Evolutionary conservation across 2,797 vertebrate species (phyloP), one percentile per base, ranked within the genome.

Genomic region (Takifugu ocellatus): DNA sequence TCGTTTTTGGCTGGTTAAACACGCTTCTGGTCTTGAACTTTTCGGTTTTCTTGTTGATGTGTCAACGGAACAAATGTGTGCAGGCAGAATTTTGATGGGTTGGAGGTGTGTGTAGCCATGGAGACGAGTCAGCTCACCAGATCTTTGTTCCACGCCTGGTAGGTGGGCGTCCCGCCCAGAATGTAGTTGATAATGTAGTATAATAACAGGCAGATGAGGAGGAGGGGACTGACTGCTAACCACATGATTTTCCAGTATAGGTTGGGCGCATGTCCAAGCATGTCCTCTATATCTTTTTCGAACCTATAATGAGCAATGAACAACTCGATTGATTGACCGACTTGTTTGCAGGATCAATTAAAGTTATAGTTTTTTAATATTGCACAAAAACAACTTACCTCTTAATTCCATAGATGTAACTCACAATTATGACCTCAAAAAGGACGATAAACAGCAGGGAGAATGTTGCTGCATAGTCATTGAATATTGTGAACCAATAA

Each of bases 401-500:
- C 71, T 66, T 90, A 36, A 98, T 74, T 31, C 96, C 95, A 0
- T 96, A 96, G 70, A 96, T 70, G 29, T 95, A 97, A 43, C 94
- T 95, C 73, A 98, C 88, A 0, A 89, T 83, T 0, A 95, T 27
- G 17, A 91, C 85, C 80, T 98, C 96, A 2, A 93, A 83, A 70
- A 98, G 89, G n/a, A 96, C 95, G 0, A 98, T 92, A 66, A 97
- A 90, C 70, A 98, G 91, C 75, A 98, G 85, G 0, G 96, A 93
- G 56, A 98, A 91, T 0, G 92, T 94, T 64, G 94, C 93, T 0
- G 90, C 92, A 0, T 96, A 98, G 72, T 98, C 95, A 0, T 98
- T 98, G 84, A 98, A 97, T 42, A 98, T 93, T 73, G 91, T 90
- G 55, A 98, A 96, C 96, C 95, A 98, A 62, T 98, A 98, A 78